These are phyloP conservation scores for Neotoxoptera formosana DNA, from an alignment of 1,140 invertebrate species.

Conservation along the genomic window DNA sequence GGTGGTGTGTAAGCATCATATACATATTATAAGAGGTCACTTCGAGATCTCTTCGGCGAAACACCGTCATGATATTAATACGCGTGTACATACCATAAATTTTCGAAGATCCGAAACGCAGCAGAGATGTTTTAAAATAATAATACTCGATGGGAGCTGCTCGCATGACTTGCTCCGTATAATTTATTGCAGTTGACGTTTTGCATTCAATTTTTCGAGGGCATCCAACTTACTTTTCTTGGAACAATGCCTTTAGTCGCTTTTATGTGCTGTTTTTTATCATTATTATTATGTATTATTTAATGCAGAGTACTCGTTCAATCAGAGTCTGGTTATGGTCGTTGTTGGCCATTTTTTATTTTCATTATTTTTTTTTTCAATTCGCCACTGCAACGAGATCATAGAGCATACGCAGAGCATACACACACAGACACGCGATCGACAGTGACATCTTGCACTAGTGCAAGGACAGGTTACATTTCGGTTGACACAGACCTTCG, in stretches of 20 bases:
- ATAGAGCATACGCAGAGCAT: not conserved
- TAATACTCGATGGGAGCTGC: conserved; percentile 38
- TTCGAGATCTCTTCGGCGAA: not conserved
- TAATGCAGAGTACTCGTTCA: conserved; percentile 53
- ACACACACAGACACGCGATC: not conserved
- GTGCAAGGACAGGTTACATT: conserved; percentile 44
- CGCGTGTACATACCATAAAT: conserved; percentile 39
- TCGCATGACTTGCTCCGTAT: conserved; percentile 2
- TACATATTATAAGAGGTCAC: conserved; percentile 22
- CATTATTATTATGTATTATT: conserved; percentile 57
- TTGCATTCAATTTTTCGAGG: conserved; percentile 56
- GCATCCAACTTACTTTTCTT: conserved; percentile 56
- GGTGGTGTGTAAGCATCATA: not conserved
- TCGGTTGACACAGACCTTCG: conserved; percentile 43
- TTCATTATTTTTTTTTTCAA: conserved; percentile 46
- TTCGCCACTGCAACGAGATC: conserved; percentile 34
- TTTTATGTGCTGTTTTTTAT: conserved; percentile 50
- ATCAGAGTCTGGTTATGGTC: conserved; percentile 53
- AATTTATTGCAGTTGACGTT: conserved; percentile 52
- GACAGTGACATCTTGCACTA: conserved; percentile 37
- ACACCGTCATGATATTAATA: conserved; percentile 16
- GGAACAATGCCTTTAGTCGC: conserved; percentile 57
- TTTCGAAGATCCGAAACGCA: conserved; percentile 46
- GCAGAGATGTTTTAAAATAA: conserved; percentile 55
- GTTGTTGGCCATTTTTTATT: conserved; percentile 42